phyloP scores from a whole-genome alignment of 2,113 vertebrate species.

The Ifrita kowaldi region DNA sequence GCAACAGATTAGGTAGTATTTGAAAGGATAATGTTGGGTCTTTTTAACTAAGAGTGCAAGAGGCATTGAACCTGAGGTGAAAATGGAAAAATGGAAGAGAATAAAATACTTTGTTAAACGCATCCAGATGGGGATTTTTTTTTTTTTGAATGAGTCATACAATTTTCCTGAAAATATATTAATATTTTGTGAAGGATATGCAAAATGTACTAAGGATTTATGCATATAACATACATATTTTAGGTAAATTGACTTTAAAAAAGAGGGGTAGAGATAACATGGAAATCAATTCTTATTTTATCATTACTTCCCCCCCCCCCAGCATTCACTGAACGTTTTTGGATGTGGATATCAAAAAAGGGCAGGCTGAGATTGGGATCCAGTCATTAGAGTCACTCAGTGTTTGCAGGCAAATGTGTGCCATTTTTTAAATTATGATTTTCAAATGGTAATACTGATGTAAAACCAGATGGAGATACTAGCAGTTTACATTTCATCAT shows the following conservation, averaged over 20 bases:
- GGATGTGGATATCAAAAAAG: neutral
- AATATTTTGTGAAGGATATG: neutral
- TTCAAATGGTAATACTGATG: neutral
- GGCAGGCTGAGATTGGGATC: neutral
- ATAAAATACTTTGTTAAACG: neutral
- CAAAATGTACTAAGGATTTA: neutral
- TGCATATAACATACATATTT: neutral
- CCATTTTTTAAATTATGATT: neutral
- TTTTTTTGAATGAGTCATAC: neutral
- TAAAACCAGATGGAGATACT: neutral
- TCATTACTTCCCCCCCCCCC: neutral
- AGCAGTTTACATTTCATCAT: neutral
- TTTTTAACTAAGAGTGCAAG: neutral
- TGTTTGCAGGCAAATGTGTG: neutral
- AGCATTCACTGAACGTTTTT: neutral
- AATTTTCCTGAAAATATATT: neutral
- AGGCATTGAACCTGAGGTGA: neutral
- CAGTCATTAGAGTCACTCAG: neutral
- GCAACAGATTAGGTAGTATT: slow-evolving; percentile 8
- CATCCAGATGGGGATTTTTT: neutral
- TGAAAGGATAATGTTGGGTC: neutral
- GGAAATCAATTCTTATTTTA: neutral
- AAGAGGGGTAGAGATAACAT: neutral
- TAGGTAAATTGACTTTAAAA: neutral
- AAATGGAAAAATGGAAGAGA: neutral